phyloP scores from a whole-genome alignment of 64 coral and sea anemone species.

The Actinia equina region DNA sequence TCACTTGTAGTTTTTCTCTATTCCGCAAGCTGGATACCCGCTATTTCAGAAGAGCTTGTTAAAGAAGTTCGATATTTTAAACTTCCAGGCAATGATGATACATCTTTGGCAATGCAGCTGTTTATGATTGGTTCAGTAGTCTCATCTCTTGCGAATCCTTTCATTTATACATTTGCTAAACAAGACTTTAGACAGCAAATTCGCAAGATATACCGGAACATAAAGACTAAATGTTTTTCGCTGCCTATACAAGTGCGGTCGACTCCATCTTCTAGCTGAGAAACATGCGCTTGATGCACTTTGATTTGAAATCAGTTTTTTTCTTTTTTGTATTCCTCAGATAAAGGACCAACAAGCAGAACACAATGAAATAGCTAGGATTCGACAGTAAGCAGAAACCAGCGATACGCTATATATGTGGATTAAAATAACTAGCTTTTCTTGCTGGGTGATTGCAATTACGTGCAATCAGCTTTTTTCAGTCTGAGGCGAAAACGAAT shows the following conservation, averaged over 20 bases:
- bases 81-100: too few relatives aligned
- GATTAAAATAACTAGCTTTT: too few relatives aligned
- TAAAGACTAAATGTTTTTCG: not conserved
- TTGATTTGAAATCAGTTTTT: not conserved
- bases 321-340: not conserved
- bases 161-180: constrained; percentile 58
- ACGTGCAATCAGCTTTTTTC: too few relatives aligned
- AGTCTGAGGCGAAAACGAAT: too few relatives aligned
- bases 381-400: too few relatives aligned
- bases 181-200: constrained; percentile 41
- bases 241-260: not conserved
- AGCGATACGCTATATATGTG: too few relatives aligned
- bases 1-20: not conserved
- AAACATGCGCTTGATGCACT: not conserved
- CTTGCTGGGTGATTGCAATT: too few relatives aligned
- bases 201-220: not conserved
- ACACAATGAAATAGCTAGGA: too few relatives aligned
- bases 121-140: too few relatives aligned
- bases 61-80: too few relatives aligned
- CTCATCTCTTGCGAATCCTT: too few relatives aligned
- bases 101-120: too few relatives aligned
- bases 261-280: not conserved
- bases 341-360: not conserved
- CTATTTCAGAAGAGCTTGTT: not conserved
- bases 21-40: constrained; percentile 21